Conservation (phyloP, 92 coral and sea anemone species). For the Epizoanthus stellaris region DNA sequence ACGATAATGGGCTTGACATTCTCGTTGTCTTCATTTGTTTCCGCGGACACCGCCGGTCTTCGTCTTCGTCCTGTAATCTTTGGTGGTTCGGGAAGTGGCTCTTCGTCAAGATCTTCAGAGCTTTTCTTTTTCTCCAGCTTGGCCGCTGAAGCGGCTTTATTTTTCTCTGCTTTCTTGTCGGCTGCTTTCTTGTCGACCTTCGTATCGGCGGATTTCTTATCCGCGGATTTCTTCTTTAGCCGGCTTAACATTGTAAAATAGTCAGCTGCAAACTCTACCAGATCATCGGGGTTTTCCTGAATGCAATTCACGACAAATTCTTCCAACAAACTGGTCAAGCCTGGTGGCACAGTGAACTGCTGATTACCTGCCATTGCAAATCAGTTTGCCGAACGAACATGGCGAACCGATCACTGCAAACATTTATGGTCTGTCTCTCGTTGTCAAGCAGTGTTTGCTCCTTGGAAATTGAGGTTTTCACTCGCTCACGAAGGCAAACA, state of each 20-base stretch:
- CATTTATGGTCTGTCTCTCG: slow-evolving; percentile 21
- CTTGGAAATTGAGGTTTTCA: slow-evolving; percentile 21
- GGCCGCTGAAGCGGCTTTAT: slow-evolving; percentile 43
- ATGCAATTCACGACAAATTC: slow-evolving; percentile 97
- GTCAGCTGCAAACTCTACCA: slow-evolving; percentile 97
- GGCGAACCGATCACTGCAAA: slow-evolving; percentile 10
- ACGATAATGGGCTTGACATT: slow-evolving; percentile 76
- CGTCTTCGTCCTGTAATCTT: slow-evolving; percentile 81
- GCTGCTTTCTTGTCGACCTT: slow-evolving; percentile 49
- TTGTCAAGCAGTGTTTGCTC: background rate
- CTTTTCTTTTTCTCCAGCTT: slow-evolving; percentile 13
- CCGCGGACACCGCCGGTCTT: slow-evolving; percentile 95
- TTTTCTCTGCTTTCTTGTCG: slow-evolving; percentile 77
- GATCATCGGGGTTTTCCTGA: slow-evolving; percentile 93
- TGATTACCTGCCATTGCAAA: slow-evolving; percentile 66
- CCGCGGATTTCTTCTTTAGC: slow-evolving; percentile 55
- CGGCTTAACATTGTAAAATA: slow-evolving; percentile 85
- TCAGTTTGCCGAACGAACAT: slow-evolving; percentile 21
- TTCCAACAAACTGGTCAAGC: slow-evolving; percentile 89
- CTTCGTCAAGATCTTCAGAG: slow-evolving; percentile 58
- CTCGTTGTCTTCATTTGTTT: slow-evolving; percentile 82
- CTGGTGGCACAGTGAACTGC: slow-evolving; percentile 88
- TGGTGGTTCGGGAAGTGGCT: slow-evolving; percentile 80
- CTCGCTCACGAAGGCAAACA: slow-evolving; percentile 18
- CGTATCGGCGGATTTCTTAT: slow-evolving; percentile 58